Conservation (phyloP, 2,797 vertebrate genomes). For the Atherinosoma microstoma region DNA sequence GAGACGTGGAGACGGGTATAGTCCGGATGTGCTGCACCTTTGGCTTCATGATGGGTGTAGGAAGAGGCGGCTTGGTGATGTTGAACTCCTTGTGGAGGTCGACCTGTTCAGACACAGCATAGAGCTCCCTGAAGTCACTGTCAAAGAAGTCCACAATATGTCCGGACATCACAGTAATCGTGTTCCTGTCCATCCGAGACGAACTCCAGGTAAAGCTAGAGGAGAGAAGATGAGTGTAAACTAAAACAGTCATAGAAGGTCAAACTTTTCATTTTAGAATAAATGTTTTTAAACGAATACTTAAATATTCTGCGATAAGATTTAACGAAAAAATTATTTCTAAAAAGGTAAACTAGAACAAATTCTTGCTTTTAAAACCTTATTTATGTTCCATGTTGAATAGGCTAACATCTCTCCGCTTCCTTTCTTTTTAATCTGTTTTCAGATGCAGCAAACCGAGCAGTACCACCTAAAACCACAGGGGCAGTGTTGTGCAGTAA, state of each 20-base stretch:
- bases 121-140: slow-evolving; percentile 92
- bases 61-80: slow-evolving; percentile 82
- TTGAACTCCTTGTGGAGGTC: slow-evolving; percentile 89
- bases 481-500: no score
- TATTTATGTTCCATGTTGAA: no score
- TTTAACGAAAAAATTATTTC: no score
- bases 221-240: neutral
- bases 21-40: slow-evolving; percentile 56
- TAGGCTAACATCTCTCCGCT: no score
- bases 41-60: slow-evolving; percentile 55
- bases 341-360: no score
- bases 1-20: slow-evolving; percentile 67
- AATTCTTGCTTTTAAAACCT: no score
- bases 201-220: slow-evolving; percentile 94
- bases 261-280: no score
- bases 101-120: slow-evolving; percentile 91
- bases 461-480: no score
- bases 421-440: no score
- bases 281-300: no score
- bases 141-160: slow-evolving; percentile 92
- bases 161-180: slow-evolving; percentile 91
- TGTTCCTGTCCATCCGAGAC: slow-evolving; percentile 91
- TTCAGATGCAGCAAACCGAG: no score
- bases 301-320: no score
- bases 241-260: neutral